phyloP scores from a whole-genome alignment of 2,888 invertebrate genomes.

The Rhagophthalmus giganteus region DNA sequence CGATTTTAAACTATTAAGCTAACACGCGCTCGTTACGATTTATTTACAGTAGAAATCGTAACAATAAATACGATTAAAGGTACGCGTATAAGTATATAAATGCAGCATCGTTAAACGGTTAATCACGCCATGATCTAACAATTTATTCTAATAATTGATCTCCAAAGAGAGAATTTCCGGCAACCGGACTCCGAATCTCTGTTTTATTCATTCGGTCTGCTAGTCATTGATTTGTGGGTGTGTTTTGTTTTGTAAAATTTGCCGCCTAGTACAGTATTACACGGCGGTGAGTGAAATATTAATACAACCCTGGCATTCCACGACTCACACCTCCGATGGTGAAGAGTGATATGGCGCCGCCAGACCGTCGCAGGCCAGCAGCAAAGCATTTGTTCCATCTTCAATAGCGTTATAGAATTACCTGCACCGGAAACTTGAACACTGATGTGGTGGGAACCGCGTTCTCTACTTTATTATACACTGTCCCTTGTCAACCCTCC shows the following conservation, averaged over 20 bases:
- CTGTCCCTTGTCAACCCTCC: conserved; percentile 48
- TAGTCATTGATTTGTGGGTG: conserved; percentile 45
- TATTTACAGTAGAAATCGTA: no score
- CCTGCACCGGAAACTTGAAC: conserved; percentile 41
- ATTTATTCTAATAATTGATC: no score
- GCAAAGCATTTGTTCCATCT: conserved; percentile 39
- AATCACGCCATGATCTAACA: no score
- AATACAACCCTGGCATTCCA: conserved; percentile 51
- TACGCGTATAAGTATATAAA: no score
- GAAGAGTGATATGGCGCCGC: conserved; percentile 51
- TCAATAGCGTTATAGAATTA: conserved; percentile 39
- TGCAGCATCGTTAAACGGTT: no score
- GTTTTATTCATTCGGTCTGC: conserved; percentile 32
- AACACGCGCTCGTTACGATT: no score
- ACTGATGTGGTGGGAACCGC: conserved; percentile 35
- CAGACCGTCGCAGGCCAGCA: conserved; percentile 40
- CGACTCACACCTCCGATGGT: conserved; percentile 51
- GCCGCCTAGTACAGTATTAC: conserved; percentile 41
- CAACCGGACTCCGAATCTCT: conserved; percentile 34
- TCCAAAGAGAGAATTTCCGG: no score
- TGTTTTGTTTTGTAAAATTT: conserved; percentile 45
- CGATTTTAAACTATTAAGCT: no score
- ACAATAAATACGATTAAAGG: no score
- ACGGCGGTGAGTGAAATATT: conserved; percentile 51
- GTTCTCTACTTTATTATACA: conserved; percentile 49